Evolutionary conservation across 2,113 vertebrate species (phyloP), one percentile per base, ranked within the genome.

Genomic region (Perca flavescens): DNA sequence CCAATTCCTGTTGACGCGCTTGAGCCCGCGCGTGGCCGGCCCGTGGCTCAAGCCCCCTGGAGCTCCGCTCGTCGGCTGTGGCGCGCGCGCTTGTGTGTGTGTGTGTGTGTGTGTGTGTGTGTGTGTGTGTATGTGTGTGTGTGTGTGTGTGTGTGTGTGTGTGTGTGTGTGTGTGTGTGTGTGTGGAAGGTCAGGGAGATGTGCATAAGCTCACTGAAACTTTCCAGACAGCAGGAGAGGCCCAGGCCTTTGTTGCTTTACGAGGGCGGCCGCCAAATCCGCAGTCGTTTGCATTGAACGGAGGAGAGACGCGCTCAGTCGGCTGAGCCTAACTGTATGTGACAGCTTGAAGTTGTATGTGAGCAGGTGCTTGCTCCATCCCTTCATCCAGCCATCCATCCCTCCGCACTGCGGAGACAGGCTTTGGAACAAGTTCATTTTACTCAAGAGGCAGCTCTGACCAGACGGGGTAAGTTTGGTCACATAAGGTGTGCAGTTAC

Each of bases 281-380:
- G 81, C 80, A 60, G 64, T 74, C 71, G 86, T 83, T 76, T 52
- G 76, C 73, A 67, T 62, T 80, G 87, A 88, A 43, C 81, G 64
- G 52, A 71, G 87, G 62, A 80, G 88, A 89, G 92, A 92, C 89
- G 92, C 90, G 88, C 92, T 92, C 89, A 79, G 76, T 25, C 34
- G 79, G 13, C 53, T 93, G 93, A 93, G 83, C 75, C 82, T 95
- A 96, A 96, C 89, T 88, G 88, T 81, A 87, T 94, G 89, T 96
- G 95, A 95, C 95, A 96, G 95, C 92, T 93, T 93, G 87, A 89
- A 91, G 91, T 92, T 91, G 91, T 87, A 67, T 89, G 85, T 82
- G 93, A 95, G 95, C 95, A 96, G 95, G 95, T 96, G 95, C 91
- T 94, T 77, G 90, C 90, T 91, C 88, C 91, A 67, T 90, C 79